Conservation (phyloP, 2,797 vertebrate genomes). For the Myoxocephalus aenaeus region DNA sequence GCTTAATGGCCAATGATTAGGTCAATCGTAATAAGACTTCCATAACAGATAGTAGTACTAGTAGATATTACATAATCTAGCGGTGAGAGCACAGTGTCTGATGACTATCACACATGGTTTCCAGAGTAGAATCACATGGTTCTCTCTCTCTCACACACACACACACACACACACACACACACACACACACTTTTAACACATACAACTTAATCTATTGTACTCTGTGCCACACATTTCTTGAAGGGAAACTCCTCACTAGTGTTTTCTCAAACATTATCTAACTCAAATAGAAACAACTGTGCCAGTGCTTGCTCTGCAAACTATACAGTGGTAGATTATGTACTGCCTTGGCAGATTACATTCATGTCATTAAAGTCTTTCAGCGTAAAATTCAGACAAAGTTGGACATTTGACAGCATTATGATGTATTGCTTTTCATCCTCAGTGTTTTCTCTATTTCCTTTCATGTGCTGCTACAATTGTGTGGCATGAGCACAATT, state of each 20-base stretch:
- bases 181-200: slow-evolving; percentile 27
- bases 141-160: neutral
- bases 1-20: neutral
- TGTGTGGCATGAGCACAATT: neutral
- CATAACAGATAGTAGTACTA: neutral
- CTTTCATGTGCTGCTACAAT: neutral
- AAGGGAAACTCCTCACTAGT: neutral
- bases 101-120: slow-evolving; percentile 67
- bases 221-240: neutral
- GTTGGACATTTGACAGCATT: neutral
- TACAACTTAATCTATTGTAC: slow-evolving; percentile 14
- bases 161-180: neutral
- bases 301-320: neutral
- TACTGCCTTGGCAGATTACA: neutral
- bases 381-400: neutral
- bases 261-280: slow-evolving; percentile 1
- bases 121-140: slow-evolving; percentile 67
- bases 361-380: neutral
- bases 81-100: slow-evolving; percentile 54
- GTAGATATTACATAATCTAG: neutral
- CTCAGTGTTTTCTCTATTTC: neutral
- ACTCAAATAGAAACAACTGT: neutral
- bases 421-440: neutral
- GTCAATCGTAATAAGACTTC: neutral
- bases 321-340: neutral